phyloP scores from a whole-genome alignment of 2,113 vertebrate species.

The Hyla sarda region DNA sequence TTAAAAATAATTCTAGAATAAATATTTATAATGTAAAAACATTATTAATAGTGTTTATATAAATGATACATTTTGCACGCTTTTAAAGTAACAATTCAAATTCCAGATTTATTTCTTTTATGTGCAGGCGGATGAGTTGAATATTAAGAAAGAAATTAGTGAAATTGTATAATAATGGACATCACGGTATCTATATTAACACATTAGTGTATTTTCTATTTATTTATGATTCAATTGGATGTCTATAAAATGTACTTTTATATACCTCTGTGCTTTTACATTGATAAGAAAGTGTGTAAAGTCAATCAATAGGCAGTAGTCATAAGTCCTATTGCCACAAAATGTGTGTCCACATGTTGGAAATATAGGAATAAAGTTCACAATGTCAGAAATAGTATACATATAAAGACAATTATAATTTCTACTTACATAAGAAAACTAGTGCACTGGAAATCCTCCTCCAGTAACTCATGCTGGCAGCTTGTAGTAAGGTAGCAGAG shows the following conservation, averaged over 20 bases:
- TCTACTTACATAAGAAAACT: constrained; percentile 31
- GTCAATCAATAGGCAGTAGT: neutral
- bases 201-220: neutral
- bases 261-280: neutral
- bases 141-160: neutral
- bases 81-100: neutral
- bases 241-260: neutral
- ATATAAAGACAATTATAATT: neutral
- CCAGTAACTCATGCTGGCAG: constrained; percentile 42
- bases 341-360: no score
- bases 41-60: neutral
- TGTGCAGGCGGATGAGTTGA: neutral
- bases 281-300: neutral
- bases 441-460: constrained; percentile 27
- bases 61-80: neutral
- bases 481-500: neutral
- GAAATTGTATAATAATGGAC: neutral
- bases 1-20: neutral
- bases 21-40: neutral
- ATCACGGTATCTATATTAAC: neutral
- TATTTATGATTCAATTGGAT: neutral
- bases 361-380: no score
- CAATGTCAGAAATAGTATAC: neutral
- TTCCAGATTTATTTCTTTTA: neutral
- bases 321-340: no score